These are phyloP conservation scores for Hassar affinis DNA, from an alignment of 2,113 vertebrate genomes.

Conservation along the genomic window DNA sequence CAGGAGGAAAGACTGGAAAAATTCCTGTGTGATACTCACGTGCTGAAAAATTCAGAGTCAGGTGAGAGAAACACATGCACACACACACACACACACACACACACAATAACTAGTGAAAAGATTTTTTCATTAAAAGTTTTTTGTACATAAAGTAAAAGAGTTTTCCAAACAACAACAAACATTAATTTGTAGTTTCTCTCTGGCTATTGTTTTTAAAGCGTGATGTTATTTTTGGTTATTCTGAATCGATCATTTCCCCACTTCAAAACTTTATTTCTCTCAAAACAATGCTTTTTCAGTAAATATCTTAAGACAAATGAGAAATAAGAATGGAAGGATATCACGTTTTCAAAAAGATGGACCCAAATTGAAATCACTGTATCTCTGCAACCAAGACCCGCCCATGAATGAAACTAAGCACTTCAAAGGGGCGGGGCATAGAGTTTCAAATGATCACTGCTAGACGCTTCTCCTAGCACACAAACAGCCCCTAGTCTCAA, in stretches of 20 bases:
- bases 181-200: not conserved
- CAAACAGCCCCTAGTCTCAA: too few relatives aligned
- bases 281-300: not conserved
- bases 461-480: too few relatives aligned
- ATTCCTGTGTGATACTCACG: slow-evolving; percentile 77
- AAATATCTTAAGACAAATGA: not conserved
- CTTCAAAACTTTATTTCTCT: not conserved
- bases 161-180: not conserved
- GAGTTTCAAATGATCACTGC: too few relatives aligned
- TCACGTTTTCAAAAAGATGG: not conserved
- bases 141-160: not conserved
- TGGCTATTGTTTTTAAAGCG: not conserved
- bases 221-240: not conserved
- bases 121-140: not conserved
- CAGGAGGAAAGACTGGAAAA: slow-evolving; percentile 78
- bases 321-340: not conserved
- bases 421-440: too few relatives aligned
- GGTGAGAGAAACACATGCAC: slow-evolving; percentile 61
- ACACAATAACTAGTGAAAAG: not conserved
- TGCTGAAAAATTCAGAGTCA: slow-evolving; percentile 71
- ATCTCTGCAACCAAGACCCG: too few relatives aligned
- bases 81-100: not conserved
- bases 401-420: too few relatives aligned
- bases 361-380: too few relatives aligned
- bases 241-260: not conserved